Evolutionary conservation across 2,113 vertebrate species (phyloP).

Genomic region (Poecile atricapillus): DNA sequence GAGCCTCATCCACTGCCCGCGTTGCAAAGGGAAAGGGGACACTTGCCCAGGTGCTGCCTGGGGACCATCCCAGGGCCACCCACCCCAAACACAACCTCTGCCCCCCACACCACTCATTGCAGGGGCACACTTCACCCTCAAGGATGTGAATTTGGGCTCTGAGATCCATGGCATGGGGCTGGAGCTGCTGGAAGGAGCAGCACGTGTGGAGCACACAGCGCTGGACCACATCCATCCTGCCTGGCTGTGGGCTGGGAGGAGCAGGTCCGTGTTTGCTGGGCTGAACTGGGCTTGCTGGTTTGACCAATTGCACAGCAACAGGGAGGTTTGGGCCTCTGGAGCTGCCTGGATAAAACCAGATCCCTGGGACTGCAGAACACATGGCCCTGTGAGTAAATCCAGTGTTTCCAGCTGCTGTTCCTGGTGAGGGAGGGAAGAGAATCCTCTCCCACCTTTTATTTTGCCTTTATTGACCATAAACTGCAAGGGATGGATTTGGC

Average conservation of each 20-base stretch:
- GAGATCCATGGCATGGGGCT: rapidly evolving
- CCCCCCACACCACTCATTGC: rapidly evolving
- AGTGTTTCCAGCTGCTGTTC: rapidly evolving
- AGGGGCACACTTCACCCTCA: not conserved
- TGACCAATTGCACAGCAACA: not conserved
- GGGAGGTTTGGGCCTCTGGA: not conserved
- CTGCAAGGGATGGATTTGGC: not conserved
- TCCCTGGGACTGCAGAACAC: not conserved
- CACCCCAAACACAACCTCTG: not conserved
- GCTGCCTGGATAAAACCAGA: not conserved
- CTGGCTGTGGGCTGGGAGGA: not conserved
- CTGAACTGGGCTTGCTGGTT: not conserved
- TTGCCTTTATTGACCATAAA: not conserved
- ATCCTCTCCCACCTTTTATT: not conserved
- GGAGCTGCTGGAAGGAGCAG: not conserved
- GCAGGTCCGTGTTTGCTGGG: not conserved
- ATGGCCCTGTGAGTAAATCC: not conserved
- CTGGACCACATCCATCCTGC: not conserved
- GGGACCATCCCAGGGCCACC: not conserved
- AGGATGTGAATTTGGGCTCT: not conserved
- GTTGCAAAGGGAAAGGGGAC: not conserved
- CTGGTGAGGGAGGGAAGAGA: not conserved
- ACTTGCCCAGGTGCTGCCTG: rapidly evolving
- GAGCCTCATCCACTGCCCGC: rapidly evolving
- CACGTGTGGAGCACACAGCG: rapidly evolving